Evolutionary conservation across 2,113 vertebrate species (phyloP).

Genomic region (Heterocephalus glaber): DNA sequence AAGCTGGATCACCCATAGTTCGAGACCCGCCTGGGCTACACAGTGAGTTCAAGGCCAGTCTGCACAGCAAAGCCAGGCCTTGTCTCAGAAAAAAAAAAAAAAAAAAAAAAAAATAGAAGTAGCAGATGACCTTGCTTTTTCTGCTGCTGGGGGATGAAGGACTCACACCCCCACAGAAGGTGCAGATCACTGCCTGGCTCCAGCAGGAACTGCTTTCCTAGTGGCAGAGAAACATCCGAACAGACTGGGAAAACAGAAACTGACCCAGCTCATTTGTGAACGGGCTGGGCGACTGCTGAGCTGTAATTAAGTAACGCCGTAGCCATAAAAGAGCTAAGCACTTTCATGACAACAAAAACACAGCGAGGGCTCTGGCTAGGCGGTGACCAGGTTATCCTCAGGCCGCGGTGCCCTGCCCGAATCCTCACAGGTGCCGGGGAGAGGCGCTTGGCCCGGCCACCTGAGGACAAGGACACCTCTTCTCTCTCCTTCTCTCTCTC

Average conservation of each 20-base stretch:
- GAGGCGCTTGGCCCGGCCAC: too few species aligned
- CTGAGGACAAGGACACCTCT: not conserved
- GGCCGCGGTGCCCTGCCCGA: not conserved
- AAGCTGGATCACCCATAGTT: not conserved
- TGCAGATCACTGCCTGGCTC: conserved; percentile 12
- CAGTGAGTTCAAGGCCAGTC: not conserved
- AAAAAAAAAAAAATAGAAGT: not conserved
- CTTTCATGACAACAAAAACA: conserved; percentile 80
- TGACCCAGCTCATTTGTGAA: conserved; percentile 78
- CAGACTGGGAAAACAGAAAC: conserved; percentile 82
- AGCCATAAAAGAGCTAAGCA: conserved; percentile 78
- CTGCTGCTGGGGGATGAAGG: not conserved
- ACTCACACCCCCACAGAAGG: not conserved
- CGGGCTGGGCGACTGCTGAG: conserved; percentile 77
- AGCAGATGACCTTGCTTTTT: not conserved
- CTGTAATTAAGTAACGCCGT: conserved; percentile 80
- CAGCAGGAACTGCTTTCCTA: conserved; percentile 67
- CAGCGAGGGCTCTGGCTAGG: conserved; percentile 17
- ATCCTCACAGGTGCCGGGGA: not conserved
- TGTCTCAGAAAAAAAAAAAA: not conserved
- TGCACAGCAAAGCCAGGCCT: not conserved
- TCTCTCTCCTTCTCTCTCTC: too few species aligned
- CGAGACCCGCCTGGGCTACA: not conserved
- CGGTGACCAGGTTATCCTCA: conserved; percentile 68
- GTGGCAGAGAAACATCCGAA: conserved; percentile 73